Conservation (phyloP, 2,888 invertebrate genomes). For the Eilema sororculum region DNA sequence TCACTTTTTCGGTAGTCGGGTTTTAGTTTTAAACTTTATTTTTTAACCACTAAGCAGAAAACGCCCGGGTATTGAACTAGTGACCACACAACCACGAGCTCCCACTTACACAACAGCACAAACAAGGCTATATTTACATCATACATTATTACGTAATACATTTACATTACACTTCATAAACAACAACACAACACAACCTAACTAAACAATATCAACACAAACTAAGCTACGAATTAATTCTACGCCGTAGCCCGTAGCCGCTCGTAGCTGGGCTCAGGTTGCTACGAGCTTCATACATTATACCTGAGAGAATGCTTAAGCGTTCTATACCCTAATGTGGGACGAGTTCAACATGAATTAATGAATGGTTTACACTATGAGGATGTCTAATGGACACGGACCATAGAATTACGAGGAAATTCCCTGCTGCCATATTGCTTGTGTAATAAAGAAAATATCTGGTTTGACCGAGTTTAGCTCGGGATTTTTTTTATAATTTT, state of each 20-base stretch:
- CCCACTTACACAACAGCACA: neutral
- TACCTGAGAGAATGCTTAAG: neutral
- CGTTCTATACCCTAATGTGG: neutral
- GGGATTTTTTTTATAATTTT: too few relatives aligned
- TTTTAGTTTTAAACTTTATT: too few relatives aligned
- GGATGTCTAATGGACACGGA: neutral
- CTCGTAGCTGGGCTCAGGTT: conserved; percentile 43
- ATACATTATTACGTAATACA: neutral
- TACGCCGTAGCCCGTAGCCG: conserved; percentile 44
- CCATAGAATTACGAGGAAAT: neutral
- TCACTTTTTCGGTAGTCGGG: too few relatives aligned
- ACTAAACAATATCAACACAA: conserved; percentile 5
- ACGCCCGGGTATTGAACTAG: neutral
- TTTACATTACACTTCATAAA: neutral
- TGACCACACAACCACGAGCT: neutral
- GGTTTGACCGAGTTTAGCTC: too few relatives aligned
- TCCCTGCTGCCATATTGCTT: too few relatives aligned
- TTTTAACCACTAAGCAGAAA: too few relatives aligned
- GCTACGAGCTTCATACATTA: conserved; percentile 35
- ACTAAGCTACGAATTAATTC: conserved; percentile 19
- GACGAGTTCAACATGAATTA: neutral
- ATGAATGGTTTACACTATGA: neutral
- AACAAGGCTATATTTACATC: neutral
- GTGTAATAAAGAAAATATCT: too few relatives aligned
- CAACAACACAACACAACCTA: neutral